Evolutionary conservation across 2,888 invertebrate species (phyloP).

Genomic region (Sisyra terminalis): DNA sequence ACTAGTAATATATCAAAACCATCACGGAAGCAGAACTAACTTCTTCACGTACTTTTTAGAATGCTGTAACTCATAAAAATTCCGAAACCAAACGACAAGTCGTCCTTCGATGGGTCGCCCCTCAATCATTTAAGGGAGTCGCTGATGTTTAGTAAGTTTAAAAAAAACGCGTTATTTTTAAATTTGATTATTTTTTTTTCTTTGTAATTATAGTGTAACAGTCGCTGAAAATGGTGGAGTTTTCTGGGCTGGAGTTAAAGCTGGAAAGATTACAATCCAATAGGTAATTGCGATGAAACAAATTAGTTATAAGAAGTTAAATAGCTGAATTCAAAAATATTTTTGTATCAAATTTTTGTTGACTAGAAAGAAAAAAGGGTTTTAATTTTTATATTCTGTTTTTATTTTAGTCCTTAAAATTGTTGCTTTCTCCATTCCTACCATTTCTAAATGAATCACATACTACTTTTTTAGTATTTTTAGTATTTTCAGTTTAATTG

Average conservation of each 20-base stretch:
- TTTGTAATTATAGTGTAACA: constrained; percentile 34
- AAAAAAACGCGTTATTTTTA: constrained; percentile 1
- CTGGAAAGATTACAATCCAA: constrained; percentile 41
- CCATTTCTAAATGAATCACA: too few relatives aligned
- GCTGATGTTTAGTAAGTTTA: constrained; percentile 31
- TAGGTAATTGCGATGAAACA: constrained; percentile 29
- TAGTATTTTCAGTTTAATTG: too few relatives aligned
- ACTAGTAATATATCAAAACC: too few relatives aligned
- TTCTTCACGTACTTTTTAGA: constrained; percentile 32
- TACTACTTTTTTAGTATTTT: too few relatives aligned
- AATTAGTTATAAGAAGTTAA: too few relatives aligned
- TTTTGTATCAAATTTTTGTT: too few relatives aligned
- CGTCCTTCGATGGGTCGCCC: constrained; percentile 45
- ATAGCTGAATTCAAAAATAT: too few relatives aligned
- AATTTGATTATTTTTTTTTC: constrained; percentile 8
- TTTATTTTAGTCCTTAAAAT: background rate
- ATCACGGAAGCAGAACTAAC: too few relatives aligned
- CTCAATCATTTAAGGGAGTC: constrained; percentile 38
- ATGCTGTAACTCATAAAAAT: constrained; percentile 51
- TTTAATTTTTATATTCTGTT: background rate
- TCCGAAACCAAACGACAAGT: constrained; percentile 34
- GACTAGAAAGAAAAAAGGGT: background rate
- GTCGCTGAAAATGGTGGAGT: constrained; percentile 50
- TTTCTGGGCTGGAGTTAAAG: constrained; percentile 37
- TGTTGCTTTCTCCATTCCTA: too few relatives aligned